Conservation (phyloP, 2,888 invertebrate species). For the Diaperis boleti region DNA sequence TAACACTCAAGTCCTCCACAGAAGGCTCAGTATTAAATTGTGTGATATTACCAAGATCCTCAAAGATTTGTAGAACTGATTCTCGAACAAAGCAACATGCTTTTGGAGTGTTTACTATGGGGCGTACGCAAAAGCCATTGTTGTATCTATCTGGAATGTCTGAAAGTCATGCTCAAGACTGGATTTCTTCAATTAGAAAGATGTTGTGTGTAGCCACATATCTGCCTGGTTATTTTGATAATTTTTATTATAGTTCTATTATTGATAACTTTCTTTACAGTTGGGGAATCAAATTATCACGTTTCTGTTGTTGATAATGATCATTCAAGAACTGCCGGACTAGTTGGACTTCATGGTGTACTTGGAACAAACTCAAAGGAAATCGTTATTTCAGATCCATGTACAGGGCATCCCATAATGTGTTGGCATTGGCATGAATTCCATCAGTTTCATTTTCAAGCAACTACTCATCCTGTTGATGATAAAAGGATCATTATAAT, state of each 20-base stretch:
- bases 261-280: constrained; percentile 52
- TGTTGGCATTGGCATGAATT: constrained; percentile 74
- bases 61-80: constrained; percentile 74
- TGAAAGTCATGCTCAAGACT: constrained; percentile 75
- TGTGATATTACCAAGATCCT: constrained; percentile 71
- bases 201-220: constrained; percentile 66
- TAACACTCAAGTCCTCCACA: constrained; percentile 70
- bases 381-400: constrained; percentile 70
- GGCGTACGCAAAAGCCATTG: constrained; percentile 72
- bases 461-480: constrained; percentile 67
- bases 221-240: constrained; percentile 59
- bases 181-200: constrained; percentile 76
- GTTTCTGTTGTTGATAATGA: constrained; percentile 75
- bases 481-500: constrained; percentile 73
- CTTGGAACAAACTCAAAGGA: constrained; percentile 70
- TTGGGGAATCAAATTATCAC: constrained; percentile 69
- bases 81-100: constrained; percentile 77
- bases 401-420: constrained; percentile 67
- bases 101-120: constrained; percentile 75
- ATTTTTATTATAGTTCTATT: constrained; percentile 8
- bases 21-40: constrained; percentile 63
- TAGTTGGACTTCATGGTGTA: constrained; percentile 72
- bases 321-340: constrained; percentile 73
- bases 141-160: constrained; percentile 75
- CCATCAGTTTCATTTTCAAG: constrained; percentile 70